Base-by-base conservation (phyloP, 2,888 invertebrate genomes). In the Kuschelorhynchus macadamiae region DNA sequence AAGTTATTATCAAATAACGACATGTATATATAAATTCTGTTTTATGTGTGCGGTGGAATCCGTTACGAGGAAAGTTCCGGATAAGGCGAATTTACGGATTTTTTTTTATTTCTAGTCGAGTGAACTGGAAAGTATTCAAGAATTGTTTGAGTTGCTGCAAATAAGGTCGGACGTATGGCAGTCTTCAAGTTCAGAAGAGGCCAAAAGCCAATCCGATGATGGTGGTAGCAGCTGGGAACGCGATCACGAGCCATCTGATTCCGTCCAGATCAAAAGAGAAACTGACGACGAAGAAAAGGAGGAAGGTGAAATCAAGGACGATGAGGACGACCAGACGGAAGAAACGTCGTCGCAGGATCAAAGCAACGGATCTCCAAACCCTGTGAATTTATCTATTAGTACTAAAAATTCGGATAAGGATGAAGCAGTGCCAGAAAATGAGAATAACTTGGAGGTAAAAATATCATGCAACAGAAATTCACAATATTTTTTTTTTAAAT, bases 111-210 rank as follows among this genome's bases (percentile, higher is more conserved):
- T 88, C 75, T 85, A 92, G 92, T 91, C 91, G 74, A 89, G 88
- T 76, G 94, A 94, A 85, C 89, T 94, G 76, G 91, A 91, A 80
- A 92, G 92, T 79, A 88, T 94, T 85, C 91, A 92, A 85, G 94
- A 94, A 83, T 85, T 94, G 61, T 91, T 94, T 82, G 91, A 93
- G 82, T 85, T 94, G 76, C 84, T 94, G 77, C 93, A 94, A 86
- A 94, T 94, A 74, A 93, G 93, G 84, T 92, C 94, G 72, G 93
- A 93, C 78, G 89, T 91, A 78, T 91, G 91, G 91, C 86, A 87
- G 80, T 87, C 87, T 81, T 75, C 82, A 39, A 75, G 65, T 53
- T 64, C 77, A 16, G 80, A 80, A 78, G 81, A 81, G 77, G 77
- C 79, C 74, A 80, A 79, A 74, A 75, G 70, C 71, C 78, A 79